Base-by-base conservation (phyloP, 2,797 vertebrate species). In the Rhincodon typus region DNA sequence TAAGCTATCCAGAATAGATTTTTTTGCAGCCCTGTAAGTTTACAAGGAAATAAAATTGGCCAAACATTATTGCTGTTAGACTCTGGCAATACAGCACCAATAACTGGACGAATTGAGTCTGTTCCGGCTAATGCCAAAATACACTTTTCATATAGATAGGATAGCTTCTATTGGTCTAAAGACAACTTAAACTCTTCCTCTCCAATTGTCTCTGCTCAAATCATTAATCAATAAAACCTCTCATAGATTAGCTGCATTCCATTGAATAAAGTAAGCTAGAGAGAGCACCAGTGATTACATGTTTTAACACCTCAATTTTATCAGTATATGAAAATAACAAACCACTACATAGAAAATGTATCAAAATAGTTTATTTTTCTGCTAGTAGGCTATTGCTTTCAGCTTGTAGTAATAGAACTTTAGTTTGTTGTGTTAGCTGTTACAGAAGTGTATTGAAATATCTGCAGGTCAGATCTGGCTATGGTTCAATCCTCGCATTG, bases 351-450 rank as follows among this genome's bases (percentile, higher is more conserved):
- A 95, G 96, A 96, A 95, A 95, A 95, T 96, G 96, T 96, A 96
- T 96, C 97, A 96, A 96, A 96, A 96, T 97, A 97, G 97, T 95
- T 42, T 67, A 62, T 93, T 93, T 69, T 91, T n/a, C 90, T 86
- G 96, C 97, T 96, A 97, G 97, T 97, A 96, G 97, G 97, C 96
- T 87, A 27, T 96, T 96, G 97, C 96, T 97, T 97, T 97, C 97
- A 96, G 97, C 96, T 0, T 96, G 96, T 93, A 94, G 97, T 96
- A 97, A 96, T 88, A 95, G 96, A 96, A 27, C 95, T 87, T 96
- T 70, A 69, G 46, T 87, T 96, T 79, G 57, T 66, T 62, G 50
- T 69, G n/a, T 34, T 90, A 46, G 95, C 90, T 95, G 72, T 70
- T 94, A 84, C 66, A 86, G 42, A 95, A 96, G 94, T 95, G 90